Evolutionary conservation across 1,140 invertebrate genomes (phyloP).

Genomic region (Drosophila leontia): DNA sequence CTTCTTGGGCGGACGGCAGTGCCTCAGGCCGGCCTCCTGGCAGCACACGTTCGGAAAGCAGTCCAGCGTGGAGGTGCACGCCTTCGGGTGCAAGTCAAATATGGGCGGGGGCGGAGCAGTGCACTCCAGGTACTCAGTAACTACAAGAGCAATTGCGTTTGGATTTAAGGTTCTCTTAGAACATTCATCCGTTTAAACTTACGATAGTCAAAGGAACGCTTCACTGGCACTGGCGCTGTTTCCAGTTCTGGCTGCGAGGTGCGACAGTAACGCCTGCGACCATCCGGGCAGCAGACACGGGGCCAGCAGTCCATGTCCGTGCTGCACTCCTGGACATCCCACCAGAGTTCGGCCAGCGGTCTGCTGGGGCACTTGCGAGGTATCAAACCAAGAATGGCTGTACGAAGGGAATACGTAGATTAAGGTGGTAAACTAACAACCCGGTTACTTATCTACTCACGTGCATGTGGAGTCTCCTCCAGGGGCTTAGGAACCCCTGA

Average conservation of each 20-base stretch:
- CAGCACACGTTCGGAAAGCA: slow-evolving; percentile 92
- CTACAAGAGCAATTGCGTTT: slow-evolving; percentile 58
- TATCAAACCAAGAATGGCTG: slow-evolving; percentile 88
- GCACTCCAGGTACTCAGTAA: slow-evolving; percentile 89
- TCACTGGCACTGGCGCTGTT: slow-evolving; percentile 86
- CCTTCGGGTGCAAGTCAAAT: slow-evolving; percentile 88
- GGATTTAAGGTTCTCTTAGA: not conserved
- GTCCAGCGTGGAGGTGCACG: slow-evolving; percentile 88
- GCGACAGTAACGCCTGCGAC: slow-evolving; percentile 88
- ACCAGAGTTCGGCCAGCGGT: slow-evolving; percentile 88
- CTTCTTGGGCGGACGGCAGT: slow-evolving; percentile 89
- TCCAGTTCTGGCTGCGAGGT: slow-evolving; percentile 88
- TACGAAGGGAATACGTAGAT: not conserved
- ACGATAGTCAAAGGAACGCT: slow-evolving; percentile 85
- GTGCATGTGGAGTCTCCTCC: slow-evolving; percentile 86
- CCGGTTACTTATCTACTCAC: slow-evolving; percentile 79
- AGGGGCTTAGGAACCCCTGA: slow-evolving; percentile 86
- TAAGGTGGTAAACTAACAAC: not conserved
- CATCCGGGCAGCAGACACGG: slow-evolving; percentile 89
- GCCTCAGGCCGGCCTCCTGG: slow-evolving; percentile 88
- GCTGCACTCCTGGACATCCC: slow-evolving; percentile 88
- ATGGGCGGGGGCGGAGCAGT: slow-evolving; percentile 88
- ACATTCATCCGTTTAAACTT: slow-evolving; percentile 35
- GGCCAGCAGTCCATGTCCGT: slow-evolving; percentile 89
- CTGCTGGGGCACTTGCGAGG: slow-evolving; percentile 88